Evolutionary conservation across 2,888 invertebrate genomes (phyloP).

Genomic region (Lasioglossum lativentre): DNA sequence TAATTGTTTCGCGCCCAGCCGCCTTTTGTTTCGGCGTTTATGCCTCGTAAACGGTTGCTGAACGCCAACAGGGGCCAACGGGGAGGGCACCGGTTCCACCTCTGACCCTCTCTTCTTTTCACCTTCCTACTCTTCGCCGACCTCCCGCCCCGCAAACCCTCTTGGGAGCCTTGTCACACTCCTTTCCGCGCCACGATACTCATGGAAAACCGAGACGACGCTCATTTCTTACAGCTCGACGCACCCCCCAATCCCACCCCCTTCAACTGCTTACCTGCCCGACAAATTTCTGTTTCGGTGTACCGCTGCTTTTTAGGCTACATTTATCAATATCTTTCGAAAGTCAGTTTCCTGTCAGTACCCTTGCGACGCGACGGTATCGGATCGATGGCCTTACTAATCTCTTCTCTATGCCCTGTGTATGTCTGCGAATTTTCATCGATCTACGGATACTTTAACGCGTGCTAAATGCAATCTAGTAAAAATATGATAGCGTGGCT

Average conservation of each 20-base stretch:
- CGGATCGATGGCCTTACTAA: too few relatives aligned
- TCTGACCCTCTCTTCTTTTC: conserved; percentile 65
- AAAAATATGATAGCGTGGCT: too few relatives aligned
- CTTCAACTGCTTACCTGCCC: background rate
- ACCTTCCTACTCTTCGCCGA: conserved; percentile 34
- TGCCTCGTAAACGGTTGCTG: conserved; percentile 81
- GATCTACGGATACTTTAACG: too few relatives aligned
- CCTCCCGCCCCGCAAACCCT: conserved; percentile 24
- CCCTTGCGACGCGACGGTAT: too few relatives aligned
- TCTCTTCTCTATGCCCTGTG: too few relatives aligned
- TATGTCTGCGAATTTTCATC: too few relatives aligned
- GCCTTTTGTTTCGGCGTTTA: conserved; percentile 83
- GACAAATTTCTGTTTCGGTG: background rate
- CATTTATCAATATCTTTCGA: background rate
- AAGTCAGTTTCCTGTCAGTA: too few relatives aligned
- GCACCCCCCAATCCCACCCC: background rate
- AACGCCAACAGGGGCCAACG: conserved; percentile 58
- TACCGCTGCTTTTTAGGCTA: background rate
- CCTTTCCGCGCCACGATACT: conserved; percentile 26
- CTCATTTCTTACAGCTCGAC: conserved; percentile 14
- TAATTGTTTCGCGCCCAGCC: conserved; percentile 84
- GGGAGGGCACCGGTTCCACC: conserved; percentile 48
- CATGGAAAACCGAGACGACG: conserved; percentile 37
- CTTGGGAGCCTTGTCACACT: conserved; percentile 45
- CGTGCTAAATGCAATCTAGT: too few relatives aligned